These are phyloP conservation scores for Drosophila neonasuta DNA, from an alignment of 2,888 invertebrate genomes.

Conservation along the genomic window DNA sequence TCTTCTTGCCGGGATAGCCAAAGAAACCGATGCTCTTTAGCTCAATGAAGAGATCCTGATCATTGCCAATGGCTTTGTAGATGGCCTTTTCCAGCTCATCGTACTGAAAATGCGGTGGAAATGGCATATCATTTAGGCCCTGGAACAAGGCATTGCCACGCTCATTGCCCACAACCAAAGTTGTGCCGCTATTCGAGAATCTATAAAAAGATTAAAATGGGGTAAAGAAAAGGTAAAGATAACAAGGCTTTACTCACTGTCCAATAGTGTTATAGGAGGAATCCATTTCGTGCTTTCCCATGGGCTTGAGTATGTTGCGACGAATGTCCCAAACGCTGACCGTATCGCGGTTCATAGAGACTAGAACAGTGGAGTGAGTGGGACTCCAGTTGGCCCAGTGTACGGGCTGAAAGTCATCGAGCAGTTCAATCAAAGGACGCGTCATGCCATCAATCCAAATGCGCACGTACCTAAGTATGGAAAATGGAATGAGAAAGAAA, in stretches of 20 bases:
- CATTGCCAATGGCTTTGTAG: constrained; percentile 85
- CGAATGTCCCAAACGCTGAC: constrained; percentile 92
- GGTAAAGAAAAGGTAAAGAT: too few species aligned
- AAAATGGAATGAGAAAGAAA: not conserved
- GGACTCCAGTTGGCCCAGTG: constrained; percentile 88
- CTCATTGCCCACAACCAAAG: constrained; percentile 87
- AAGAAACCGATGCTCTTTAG: constrained; percentile 84
- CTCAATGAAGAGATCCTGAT: constrained; percentile 85
- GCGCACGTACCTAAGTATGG: constrained; percentile 83
- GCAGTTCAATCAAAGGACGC: constrained; percentile 85
- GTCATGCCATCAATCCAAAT: constrained; percentile 89
- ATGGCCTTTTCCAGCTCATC: constrained; percentile 86
- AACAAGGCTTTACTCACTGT: constrained; percentile 48
- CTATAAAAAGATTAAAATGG: constrained; percentile 58
- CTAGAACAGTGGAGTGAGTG: constrained; percentile 88
- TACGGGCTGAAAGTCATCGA: constrained; percentile 82
- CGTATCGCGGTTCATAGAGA: constrained; percentile 85
- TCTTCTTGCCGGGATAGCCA: constrained; percentile 71
- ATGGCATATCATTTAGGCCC: constrained; percentile 88
- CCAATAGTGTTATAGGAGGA: constrained; percentile 69
- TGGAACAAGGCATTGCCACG: constrained; percentile 87
- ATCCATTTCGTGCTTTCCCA: constrained; percentile 69
- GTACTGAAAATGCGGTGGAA: constrained; percentile 87
- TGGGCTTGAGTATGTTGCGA: constrained; percentile 87
- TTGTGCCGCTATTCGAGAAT: constrained; percentile 87